Evolutionary conservation across 1,140 invertebrate species (phyloP).

Genomic region (Brachionus paranguensis): DNA sequence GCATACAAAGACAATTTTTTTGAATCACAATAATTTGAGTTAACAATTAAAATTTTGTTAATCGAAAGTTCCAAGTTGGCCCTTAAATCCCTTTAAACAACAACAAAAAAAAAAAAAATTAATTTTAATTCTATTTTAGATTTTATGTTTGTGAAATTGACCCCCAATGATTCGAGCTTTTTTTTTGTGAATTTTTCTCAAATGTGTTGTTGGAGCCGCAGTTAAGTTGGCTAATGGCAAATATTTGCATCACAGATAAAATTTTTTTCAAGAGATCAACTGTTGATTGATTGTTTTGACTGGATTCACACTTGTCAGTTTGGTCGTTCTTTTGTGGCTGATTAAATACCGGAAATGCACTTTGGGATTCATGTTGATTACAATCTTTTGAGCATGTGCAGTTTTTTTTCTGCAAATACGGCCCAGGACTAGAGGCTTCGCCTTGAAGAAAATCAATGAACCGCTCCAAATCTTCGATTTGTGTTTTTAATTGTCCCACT

Average conservation of each 20-base stretch:
- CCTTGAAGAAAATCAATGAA: constrained; percentile 93
- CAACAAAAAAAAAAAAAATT: not conserved
- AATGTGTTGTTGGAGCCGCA: constrained; percentile 66
- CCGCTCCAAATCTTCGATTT: constrained; percentile 89
- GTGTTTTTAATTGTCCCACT: constrained; percentile 86
- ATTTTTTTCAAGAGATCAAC: constrained; percentile 73
- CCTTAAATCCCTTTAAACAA: constrained; percentile 67
- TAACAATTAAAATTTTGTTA: constrained; percentile 65
- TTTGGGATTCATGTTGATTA: not conserved
- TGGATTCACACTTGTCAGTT: not conserved
- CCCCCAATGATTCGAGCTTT: constrained; percentile 81
- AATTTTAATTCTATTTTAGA: not conserved
- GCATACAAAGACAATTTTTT: not conserved
- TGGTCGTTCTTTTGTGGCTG: not conserved
- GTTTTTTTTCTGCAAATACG: not conserved
- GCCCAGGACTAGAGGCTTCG: constrained; percentile 46
- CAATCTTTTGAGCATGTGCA: not conserved
- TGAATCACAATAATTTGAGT: not conserved
- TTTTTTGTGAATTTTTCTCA: constrained; percentile 75
- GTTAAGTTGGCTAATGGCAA: constrained; percentile 81
- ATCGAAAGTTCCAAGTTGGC: constrained; percentile 85
- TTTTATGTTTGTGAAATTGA: constrained; percentile 52
- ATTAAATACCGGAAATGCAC: constrained; percentile 9
- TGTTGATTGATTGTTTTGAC: constrained; percentile 58
- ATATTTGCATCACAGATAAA: constrained; percentile 79